These are phyloP conservation scores for Thaumatotibia leucotreta DNA, from an alignment of 1,140 invertebrate species.

Conservation along the genomic window DNA sequence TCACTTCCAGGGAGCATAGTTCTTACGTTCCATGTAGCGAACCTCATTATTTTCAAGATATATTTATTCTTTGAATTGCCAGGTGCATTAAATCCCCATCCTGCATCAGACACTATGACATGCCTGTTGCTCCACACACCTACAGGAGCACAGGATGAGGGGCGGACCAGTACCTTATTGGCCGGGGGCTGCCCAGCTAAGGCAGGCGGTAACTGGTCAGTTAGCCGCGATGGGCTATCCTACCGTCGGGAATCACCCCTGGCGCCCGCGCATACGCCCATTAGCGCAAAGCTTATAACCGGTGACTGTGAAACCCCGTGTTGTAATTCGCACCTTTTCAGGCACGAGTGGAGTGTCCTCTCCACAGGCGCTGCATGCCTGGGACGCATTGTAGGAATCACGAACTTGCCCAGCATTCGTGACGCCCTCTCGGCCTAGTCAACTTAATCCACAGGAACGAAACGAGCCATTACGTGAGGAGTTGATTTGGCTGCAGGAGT, in stretches of 20 bases:
- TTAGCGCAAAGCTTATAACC: slow-evolving; percentile 3
- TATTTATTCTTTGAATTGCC: not conserved
- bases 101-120: not conserved
- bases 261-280: slow-evolving; percentile 7
- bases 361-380: slow-evolving; percentile 13
- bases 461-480: too few species aligned
- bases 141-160: not conserved
- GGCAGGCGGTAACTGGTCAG: slow-evolving; percentile 18
- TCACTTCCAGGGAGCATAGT: slow-evolving; percentile 25
- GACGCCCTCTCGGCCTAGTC: not conserved
- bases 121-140: slow-evolving; percentile 3
- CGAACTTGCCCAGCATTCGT: slow-evolving; percentile 10
- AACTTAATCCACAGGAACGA: slow-evolving; percentile 1
- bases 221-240: slow-evolving; percentile 7
- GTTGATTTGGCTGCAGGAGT: too few species aligned
- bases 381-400: not conserved
- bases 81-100: not conserved
- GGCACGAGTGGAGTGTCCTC: slow-evolving; percentile 1
- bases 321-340: not conserved
- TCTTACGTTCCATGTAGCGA: slow-evolving; percentile 19
- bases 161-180: slow-evolving; percentile 25
- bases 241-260: not conserved
- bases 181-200: slow-evolving; percentile 26
- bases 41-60: not conserved
- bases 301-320: slow-evolving; percentile 12